phyloP scores from a whole-genome alignment of 2,113 vertebrate species.

The Myrmecobius fasciatus region DNA sequence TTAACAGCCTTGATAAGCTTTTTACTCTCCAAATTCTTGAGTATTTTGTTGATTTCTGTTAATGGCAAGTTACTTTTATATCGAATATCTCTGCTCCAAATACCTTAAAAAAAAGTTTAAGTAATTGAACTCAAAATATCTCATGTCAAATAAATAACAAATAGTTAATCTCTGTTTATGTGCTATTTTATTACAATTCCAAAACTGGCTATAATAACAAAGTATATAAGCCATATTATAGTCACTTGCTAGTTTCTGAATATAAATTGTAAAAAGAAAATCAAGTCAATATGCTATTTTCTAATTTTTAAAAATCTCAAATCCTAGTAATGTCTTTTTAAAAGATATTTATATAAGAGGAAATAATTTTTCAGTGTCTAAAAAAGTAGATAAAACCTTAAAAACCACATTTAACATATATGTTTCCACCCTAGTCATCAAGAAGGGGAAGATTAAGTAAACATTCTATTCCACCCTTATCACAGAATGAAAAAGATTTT shows the following conservation, averaged over 20 bases:
- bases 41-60: constrained; percentile 99
- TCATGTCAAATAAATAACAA: not conserved
- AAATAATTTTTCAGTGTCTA: not conserved
- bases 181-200: not conserved
- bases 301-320: not conserved
- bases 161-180: not conserved
- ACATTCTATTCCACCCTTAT: not conserved
- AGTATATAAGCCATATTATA: not conserved
- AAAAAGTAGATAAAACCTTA: constrained; percentile 58
- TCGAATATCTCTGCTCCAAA: constrained; percentile 98
- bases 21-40: constrained; percentile 99
- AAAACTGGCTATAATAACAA: not conserved
- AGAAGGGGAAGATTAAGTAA: not conserved
- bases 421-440: not conserved
- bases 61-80: constrained; percentile 99
- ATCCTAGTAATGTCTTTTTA: not conserved
- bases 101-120: constrained; percentile 84
- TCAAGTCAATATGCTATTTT: not conserved
- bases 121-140: not conserved
- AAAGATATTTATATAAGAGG: not conserved
- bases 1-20: constrained; percentile 99
- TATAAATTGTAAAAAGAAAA: not conserved
- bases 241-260: not conserved
- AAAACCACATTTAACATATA: constrained; percentile 1
- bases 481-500: not conserved